These are phyloP conservation scores for Neodiprion lecontei DNA, from an alignment of 1,140 invertebrate species.

Conservation along the genomic window DNA sequence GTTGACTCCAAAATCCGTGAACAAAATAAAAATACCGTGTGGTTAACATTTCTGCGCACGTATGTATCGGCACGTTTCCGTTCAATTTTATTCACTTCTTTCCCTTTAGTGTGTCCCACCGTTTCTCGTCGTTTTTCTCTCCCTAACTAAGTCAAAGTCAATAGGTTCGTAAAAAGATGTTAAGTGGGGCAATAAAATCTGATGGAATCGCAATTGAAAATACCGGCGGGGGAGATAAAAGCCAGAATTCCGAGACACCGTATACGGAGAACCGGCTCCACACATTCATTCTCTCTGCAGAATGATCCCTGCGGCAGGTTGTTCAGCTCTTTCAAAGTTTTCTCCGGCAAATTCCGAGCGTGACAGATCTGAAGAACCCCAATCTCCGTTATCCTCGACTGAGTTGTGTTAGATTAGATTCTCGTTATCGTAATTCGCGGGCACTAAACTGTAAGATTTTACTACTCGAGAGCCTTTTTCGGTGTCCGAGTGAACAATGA, in stretches of 20 bases:
- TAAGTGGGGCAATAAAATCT: neutral
- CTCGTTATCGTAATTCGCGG: neutral
- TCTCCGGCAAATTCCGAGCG: neutral
- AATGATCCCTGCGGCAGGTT: too few species aligned
- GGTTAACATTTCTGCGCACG: neutral
- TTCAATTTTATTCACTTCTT: neutral
- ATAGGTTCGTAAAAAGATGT: neutral
- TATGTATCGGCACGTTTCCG: neutral
- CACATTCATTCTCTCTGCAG: too few species aligned
- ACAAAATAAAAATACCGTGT: neutral
- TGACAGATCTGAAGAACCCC: neutral
- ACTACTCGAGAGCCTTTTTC: too few species aligned
- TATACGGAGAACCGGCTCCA: too few species aligned
- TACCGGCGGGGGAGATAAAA: neutral
- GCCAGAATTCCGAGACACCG: too few species aligned
- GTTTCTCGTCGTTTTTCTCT: neutral
- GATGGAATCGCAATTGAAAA: slow-evolving; percentile 1
- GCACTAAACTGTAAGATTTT: neutral
- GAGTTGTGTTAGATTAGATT: too few species aligned
- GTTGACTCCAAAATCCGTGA: too few species aligned
- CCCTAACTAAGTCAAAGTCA: neutral
- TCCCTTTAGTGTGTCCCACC: too few species aligned
- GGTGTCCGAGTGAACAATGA: too few species aligned
- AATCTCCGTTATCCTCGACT: too few species aligned
- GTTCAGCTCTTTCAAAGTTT: neutral